These are phyloP conservation scores for Polydrusus pterygomalis DNA, from an alignment of 2,888 invertebrate species.

Conservation along the genomic window DNA sequence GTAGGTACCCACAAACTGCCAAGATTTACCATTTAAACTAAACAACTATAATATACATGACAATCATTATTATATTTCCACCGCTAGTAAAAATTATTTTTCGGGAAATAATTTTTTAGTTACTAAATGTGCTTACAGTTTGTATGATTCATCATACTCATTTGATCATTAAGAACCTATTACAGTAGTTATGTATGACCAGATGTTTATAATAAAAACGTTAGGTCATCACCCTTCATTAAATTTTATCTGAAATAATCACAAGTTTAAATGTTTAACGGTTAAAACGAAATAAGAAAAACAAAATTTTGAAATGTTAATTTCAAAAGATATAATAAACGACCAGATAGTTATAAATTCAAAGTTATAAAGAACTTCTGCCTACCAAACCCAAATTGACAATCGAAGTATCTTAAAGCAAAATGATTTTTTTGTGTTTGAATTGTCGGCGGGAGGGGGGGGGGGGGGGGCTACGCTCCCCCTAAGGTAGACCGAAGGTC, in stretches of 20 bases:
- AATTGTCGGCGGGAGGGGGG: too few relatives aligned
- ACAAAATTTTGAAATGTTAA: background rate
- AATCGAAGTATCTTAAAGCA: too few relatives aligned
- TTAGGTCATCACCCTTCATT: slow-evolving; percentile 14
- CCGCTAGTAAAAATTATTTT: background rate
- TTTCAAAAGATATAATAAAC: background rate
- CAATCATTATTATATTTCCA: background rate
- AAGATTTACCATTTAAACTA: too few relatives aligned
- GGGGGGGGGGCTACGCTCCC: too few relatives aligned
- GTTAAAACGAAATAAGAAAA: background rate
- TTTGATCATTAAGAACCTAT: background rate
- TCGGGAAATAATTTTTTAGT: background rate
- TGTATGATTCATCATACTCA: background rate
- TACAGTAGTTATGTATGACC: background rate
- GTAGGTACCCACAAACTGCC: too few relatives aligned
- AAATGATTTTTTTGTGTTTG: too few relatives aligned
- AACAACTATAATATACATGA: too few relatives aligned
- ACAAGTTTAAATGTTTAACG: background rate
- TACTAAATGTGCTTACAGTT: background rate
- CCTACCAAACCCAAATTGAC: too few relatives aligned
- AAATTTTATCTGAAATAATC: background rate
- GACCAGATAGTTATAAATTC: too few relatives aligned
- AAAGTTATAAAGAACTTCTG: too few relatives aligned
- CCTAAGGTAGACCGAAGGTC: too few relatives aligned
- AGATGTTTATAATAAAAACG: slow-evolving; percentile 14